Evolutionary conservation across 2,888 invertebrate genomes (phyloP).

Genomic region (Cosmopolites sordidus): DNA sequence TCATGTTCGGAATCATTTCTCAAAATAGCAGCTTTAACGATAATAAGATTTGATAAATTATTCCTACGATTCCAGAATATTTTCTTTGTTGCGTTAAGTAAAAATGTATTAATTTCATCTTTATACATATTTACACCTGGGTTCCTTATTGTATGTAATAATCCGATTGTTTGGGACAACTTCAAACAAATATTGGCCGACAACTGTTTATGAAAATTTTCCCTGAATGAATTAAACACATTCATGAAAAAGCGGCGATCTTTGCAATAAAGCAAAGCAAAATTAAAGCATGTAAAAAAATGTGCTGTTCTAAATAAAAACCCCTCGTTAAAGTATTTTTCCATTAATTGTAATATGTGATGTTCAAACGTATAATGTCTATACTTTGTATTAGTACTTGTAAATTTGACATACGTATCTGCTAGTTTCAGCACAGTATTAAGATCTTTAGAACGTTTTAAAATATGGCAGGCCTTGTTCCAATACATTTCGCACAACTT

Average conservation of each 20-base stretch:
- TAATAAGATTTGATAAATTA: not conserved
- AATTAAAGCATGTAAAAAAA: constrained; percentile 46
- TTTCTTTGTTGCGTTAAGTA: too few species aligned
- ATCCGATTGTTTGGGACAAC: constrained; percentile 42
- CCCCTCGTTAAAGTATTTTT: constrained; percentile 41
- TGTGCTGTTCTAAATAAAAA: constrained; percentile 44
- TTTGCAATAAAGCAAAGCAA: constrained; percentile 50
- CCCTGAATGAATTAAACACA: constrained; percentile 44
- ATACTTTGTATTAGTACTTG: constrained; percentile 52
- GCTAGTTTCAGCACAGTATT: constrained; percentile 46
- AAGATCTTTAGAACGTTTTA: constrained; percentile 38
- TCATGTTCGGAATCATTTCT: constrained; percentile 41
- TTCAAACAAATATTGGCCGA: constrained; percentile 45
- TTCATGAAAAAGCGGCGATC: constrained; percentile 40
- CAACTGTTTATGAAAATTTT: constrained; percentile 46
- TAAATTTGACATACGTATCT: constrained; percentile 54
- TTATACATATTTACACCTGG: too few species aligned
- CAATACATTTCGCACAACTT: constrained; percentile 50
- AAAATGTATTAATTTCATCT: too few species aligned
- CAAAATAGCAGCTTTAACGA: constrained; percentile 37
- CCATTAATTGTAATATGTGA: constrained; percentile 43
- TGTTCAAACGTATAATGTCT: constrained; percentile 51
- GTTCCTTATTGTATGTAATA: not conserved
- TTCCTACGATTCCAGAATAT: too few species aligned
- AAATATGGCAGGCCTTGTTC: constrained; percentile 44